phyloP scores from a whole-genome alignment of 2,113 vertebrate species.

The Heterochromis multidens region DNA sequence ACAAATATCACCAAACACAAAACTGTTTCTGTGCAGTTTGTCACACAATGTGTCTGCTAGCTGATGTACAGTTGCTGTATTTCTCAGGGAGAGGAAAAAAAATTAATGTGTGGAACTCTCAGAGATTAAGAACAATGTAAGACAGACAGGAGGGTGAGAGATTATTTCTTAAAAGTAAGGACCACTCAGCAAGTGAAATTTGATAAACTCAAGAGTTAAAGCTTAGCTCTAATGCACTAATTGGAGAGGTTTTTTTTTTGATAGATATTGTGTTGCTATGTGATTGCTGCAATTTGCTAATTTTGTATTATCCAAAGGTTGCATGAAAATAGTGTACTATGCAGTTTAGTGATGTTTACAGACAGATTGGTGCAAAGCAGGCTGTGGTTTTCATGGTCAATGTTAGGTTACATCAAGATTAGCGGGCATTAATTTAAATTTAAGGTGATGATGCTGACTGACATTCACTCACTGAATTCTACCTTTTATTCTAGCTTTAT shows the following conservation, averaged over 20 bases:
- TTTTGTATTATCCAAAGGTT: background rate
- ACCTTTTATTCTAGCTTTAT: background rate
- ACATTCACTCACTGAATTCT: background rate
- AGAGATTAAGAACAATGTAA: too few species aligned
- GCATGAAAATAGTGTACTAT: background rate
- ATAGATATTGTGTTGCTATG: too few species aligned
- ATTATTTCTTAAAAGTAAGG: background rate
- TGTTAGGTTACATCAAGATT: background rate
- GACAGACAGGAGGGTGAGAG: background rate
- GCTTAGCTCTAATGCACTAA: background rate
- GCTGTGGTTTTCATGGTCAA: background rate
- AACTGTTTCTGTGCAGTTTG: too few species aligned
- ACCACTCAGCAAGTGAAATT: background rate
- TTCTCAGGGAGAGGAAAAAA: too few species aligned
- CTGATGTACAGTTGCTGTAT: too few species aligned
- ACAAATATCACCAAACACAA: too few species aligned
- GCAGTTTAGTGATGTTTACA: background rate
- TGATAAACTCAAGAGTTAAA: background rate
- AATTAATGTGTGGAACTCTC: too few species aligned
- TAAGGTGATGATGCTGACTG: too few species aligned
- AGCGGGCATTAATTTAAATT: too few species aligned
- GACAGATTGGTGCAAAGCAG: background rate
- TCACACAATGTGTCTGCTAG: too few species aligned
- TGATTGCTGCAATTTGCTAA: background rate
- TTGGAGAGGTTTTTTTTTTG: background rate